Conservation (phyloP, 2,888 invertebrate genomes). For the Drosophila merina region DNA sequence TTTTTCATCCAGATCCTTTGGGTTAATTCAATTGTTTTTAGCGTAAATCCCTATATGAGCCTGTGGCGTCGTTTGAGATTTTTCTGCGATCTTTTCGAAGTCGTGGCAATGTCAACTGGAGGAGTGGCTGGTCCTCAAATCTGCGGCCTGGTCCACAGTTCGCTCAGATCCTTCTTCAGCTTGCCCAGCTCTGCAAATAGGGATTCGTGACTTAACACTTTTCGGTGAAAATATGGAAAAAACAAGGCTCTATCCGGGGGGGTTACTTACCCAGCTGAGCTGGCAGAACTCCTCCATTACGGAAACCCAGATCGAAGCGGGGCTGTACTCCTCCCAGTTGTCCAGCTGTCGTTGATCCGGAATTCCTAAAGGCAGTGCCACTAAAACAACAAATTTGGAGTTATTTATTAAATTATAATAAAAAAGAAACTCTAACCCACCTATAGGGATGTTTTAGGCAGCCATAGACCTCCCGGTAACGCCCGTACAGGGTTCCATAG, state of each 20-base stretch:
- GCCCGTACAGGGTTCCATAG: constrained; percentile 94
- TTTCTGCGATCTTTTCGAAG: constrained; percentile 21
- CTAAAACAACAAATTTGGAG: constrained; percentile 25
- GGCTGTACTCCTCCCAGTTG: constrained; percentile 75
- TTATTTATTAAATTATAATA: too few species aligned
- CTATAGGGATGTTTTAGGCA: constrained; percentile 94
- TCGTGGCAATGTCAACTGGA: constrained; percentile 15
- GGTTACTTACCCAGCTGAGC: constrained; percentile 64
- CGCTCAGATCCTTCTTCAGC: constrained; percentile 79
- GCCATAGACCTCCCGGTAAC: constrained; percentile 94
- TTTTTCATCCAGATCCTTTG: constrained; percentile 11
- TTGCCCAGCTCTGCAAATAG: constrained; percentile 75
- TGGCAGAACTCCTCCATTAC: constrained; percentile 63
- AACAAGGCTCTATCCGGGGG: background rate
- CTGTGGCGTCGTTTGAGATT: constrained; percentile 60
- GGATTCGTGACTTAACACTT: constrained; percentile 27
- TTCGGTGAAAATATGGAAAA: background rate
- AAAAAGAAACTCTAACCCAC: too few species aligned
- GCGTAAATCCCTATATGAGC: constrained; percentile 34
- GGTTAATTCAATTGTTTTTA: background rate
- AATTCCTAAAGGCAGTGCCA: constrained; percentile 76
- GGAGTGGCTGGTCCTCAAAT: constrained; percentile 70
- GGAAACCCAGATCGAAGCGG: constrained; percentile 76
- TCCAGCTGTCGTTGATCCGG: constrained; percentile 59
- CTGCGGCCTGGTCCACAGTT: constrained; percentile 81